Percentiles rank a stretch among this genome's conserved stretches.
phyloP scores from a whole-genome alignment of 2,888 invertebrate genomes.

The Pilophorus perplexus region DNA sequence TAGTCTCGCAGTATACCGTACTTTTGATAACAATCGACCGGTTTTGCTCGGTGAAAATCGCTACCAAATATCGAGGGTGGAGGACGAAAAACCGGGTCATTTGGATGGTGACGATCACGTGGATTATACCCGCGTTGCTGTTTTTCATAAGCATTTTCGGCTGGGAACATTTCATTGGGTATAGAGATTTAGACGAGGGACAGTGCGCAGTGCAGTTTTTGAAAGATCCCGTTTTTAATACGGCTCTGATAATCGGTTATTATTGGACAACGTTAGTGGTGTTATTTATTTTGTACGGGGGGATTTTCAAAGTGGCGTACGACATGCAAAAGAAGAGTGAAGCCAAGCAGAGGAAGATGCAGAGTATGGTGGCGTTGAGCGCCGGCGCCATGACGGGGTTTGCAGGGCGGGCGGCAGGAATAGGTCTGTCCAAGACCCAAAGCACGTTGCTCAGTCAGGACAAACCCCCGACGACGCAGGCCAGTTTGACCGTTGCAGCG shows the following conservation, averaged over 20 bases:
- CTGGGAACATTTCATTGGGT: conserved; percentile 97
- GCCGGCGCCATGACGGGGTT: conserved; percentile 88
- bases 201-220: conserved; percentile 96
- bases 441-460: conserved; percentile 68
- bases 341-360: conserved; percentile 93
- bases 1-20: conserved; percentile 98
- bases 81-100: conserved; percentile 89
- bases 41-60: conserved; percentile 97
- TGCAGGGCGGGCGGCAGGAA: conserved; percentile 83
- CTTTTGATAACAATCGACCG: conserved; percentile 97
- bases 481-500: conserved; percentile 47
- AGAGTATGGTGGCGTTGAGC: conserved; percentile 87
- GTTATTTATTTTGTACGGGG: conserved; percentile 91
- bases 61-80: conserved; percentile 96
- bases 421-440: conserved; percentile 76
- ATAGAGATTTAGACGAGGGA: conserved; percentile 79
- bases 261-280: conserved; percentile 97
- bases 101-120: conserved; percentile 93
- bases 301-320: conserved; percentile 95
- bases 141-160: conserved; percentile 99
- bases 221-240: conserved; percentile 95
- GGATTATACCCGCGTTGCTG: conserved; percentile 92
- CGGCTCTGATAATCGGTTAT: conserved; percentile 92
- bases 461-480: conserved; percentile 54
- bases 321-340: conserved; percentile 97